Evolutionary conservation across 2,113 vertebrate species (phyloP), one percentile per base, ranked within the genome.

Genomic region (Spea bombifrons): DNA sequence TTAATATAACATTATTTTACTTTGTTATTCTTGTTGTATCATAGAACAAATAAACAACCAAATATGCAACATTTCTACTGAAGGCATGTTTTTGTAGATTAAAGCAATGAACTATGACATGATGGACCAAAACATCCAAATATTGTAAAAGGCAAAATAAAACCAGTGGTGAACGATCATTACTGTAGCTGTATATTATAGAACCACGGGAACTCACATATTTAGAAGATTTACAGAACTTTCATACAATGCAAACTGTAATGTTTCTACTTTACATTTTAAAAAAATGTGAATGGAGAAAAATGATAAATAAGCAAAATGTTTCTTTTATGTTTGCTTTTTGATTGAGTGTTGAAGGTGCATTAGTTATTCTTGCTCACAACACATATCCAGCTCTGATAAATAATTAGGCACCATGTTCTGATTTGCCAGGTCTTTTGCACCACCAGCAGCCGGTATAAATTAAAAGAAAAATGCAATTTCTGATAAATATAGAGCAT

Each of bases 151-250:
- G 46, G 46, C 46, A 44, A 66, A 68, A 68, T 44, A 71, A 53
- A 53, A 52, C 12, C 1, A 49, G 49, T 8, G 53, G 69, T 8
- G 69, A 52, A 53, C 53, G 48, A 71, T 71, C 7, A 4, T 46
- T 71, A 71, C 17, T 9, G 17, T 43, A 71, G 69, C n/a, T 71
- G 69, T 43, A 10, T 49, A 52, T 71, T 53, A 53, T 17, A 53
- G 48, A 71, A 71, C 69, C 48, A 7, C 49, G 52, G 69, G 49
- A 71, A 17, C 30, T 53, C 4, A 30, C 8, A n/a, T 71, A 30
- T 71, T 71, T 52, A 71, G 45, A 71, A 71, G 8, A 71, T 43
- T 8, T 8, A 50, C 69, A 30, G 5, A 30, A 9, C 43, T 53
- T 71, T 17, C 49, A 53, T 13, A 53, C 69, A 53, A 50, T 70